A percentile compares a stretch with the other conserved stretches of the same genome.
phyloP scores from a whole-genome alignment of 2,797 vertebrate genomes.

The Mus caroli region DNA sequence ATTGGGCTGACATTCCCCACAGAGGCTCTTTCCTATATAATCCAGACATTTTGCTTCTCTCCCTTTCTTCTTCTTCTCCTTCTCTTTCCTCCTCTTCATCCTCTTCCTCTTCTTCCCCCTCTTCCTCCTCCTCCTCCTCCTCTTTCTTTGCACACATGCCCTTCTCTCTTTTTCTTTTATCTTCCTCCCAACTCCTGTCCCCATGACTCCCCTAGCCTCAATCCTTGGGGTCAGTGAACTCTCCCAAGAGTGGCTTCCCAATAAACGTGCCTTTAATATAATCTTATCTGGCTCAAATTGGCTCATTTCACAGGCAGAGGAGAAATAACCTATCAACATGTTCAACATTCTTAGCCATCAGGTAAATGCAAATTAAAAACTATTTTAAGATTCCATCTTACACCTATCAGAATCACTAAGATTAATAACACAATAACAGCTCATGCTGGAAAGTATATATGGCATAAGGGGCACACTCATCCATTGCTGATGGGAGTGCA shows the following conservation, averaged over 20 bases:
- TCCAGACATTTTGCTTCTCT: neutral
- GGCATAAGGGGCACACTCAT: neutral
- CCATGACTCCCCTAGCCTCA: neutral
- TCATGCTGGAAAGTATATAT: neutral
- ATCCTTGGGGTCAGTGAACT: neutral
- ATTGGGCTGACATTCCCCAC: neutral
- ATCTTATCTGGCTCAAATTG: neutral
- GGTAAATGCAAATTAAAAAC: neutral
- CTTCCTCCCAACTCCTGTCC: neutral
- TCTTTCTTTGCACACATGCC: too few species aligned
- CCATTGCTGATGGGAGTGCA: neutral
- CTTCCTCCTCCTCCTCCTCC: too few species aligned
- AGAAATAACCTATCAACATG: neutral
- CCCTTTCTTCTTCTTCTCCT: too few species aligned
- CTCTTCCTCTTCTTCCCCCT: too few species aligned
- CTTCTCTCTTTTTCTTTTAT: too few species aligned
- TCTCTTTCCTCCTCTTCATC: too few species aligned
- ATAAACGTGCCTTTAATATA: neutral
- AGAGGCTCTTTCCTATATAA: neutral
- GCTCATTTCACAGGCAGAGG: neutral
- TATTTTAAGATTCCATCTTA: neutral
- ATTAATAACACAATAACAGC: neutral
- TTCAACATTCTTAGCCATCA: neutral
- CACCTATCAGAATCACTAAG: neutral
- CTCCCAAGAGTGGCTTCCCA: neutral